Base-by-base conservation (phyloP, 2,113 vertebrate genomes). In the Ptilorrhoa leucosticta region DNA sequence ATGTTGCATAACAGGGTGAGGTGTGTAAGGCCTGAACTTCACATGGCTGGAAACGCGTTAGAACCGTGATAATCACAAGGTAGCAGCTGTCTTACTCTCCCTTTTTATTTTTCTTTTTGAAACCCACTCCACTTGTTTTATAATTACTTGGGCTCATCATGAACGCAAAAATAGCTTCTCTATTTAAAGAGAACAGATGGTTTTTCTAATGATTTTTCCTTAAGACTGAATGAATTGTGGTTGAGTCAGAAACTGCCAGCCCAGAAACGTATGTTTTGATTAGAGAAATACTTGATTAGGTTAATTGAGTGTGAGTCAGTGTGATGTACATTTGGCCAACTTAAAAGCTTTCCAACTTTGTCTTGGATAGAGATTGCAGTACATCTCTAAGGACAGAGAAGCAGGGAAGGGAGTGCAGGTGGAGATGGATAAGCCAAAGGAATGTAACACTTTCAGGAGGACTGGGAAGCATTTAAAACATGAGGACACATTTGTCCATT, bases 141-240 rank as follows among this genome's bases (percentile, higher is more conserved):
- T 97, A 95, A 97, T 97, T 97, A 87, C 94, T 81, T 88, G 83
- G 24, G 57, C 78, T 94, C 83, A 78, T 92, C 63, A 60, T 16
- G 63, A 82, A 73, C 4, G 39, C 95, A 95, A 97, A 98, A 97
- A 97, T 96, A 98, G 90, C 92, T 93, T 93, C 90, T 88, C 92
- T 98, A 97, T 97, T 98, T 97, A 93, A 95, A 90, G 95, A 95
- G 92, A 94, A 96, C 98, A 98, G 97, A 97, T 98, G 97, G 97
- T 22, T 57, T 97, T 97, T 90, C 94, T 97, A 97, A 97, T 97
- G 78, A 3, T 85, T 95, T 97, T 96, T 89, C 77, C 73, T 90
- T 92, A 92, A 90, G 68, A 58, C 86, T 90, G 93, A 94, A 97
- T 95, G 96, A 95, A 83, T 81, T 94, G 91, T 78, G 78, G 61